A percentile compares a stretch with the other conserved stretches of the same genome.
phyloP scores from a whole-genome alignment of 23 tunicate genomes.

The Styela clava region DNA sequence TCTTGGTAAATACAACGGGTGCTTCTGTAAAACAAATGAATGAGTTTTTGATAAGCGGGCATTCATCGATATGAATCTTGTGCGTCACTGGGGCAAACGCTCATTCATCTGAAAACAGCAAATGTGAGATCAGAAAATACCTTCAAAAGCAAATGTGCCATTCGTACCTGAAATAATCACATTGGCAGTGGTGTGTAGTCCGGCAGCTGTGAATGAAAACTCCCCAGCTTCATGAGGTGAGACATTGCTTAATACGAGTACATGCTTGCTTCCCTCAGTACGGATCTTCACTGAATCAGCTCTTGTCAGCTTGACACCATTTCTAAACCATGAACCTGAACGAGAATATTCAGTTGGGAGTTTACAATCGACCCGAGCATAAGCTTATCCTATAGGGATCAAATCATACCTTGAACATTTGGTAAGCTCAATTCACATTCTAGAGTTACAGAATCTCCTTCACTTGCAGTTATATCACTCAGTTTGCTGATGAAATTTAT shows the following conservation, averaged over 20 bases:
- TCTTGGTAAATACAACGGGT: constrained; percentile 70
- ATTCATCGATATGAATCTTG: no score
- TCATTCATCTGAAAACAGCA: no score
- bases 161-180: constrained; percentile 54
- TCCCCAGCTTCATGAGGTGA: constrained; percentile 62
- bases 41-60: not conserved
- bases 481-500: constrained; percentile 44
- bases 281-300: constrained; percentile 57
- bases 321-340: constrained; percentile 81
- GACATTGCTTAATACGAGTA: constrained; percentile 43
- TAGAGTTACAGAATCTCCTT: constrained; percentile 64
- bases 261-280: constrained; percentile 55
- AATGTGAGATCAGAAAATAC: no score
- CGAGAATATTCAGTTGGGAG: not conserved
- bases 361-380: no score
- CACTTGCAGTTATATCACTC: constrained; percentile 32
- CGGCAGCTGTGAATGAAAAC: constrained; percentile 62
- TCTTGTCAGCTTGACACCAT: constrained; percentile 65
- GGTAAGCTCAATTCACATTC: constrained; percentile 58
- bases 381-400: no score
- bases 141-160: not conserved
- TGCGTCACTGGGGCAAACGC: no score
- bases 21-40: constrained; percentile 45
- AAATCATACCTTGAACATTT: constrained; percentile 59
- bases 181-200: constrained; percentile 44